Base-by-base conservation (phyloP, 2,797 vertebrate species). In the Mus spretus region DNA sequence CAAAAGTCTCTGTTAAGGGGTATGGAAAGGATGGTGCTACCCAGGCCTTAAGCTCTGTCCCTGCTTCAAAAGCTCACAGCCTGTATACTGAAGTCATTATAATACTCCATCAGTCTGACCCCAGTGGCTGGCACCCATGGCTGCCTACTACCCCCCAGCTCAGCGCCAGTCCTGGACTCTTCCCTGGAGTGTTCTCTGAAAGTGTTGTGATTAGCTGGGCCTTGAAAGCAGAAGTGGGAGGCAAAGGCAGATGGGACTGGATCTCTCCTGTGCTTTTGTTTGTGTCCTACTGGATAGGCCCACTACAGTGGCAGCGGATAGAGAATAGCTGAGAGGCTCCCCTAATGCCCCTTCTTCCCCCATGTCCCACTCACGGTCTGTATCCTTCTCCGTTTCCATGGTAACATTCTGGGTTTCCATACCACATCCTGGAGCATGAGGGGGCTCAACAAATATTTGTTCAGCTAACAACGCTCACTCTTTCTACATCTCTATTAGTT, bases 401-500 rank as follows among this genome's bases (percentile, higher is more conserved):
- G 75, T 8, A 2, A 12, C 14, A 1, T 53, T 55, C 34, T 70
- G 12, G 17, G 9, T 79, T 90, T 75, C 87, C 44, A n/a, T 50
- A 79, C 70, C 4, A 20, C 22, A 78, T 81, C 20, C 24, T 65
- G 53, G 72, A 50, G 61, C 31, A 17, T 14, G 22, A 59, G 44
- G 11, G 34, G 70, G 50, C 57, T 94, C 80, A 34, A 0, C 37
- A 65, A 82, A 61, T 84, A 28, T 24, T 47, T 57, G 20, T 37
- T 77, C 37, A 77, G 3, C 70, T 47, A 85, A 77, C 55, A 57
- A 67, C 28, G 1, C 40, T 89, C 34, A 28, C 75, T 65, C 44
- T 81, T 86, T 89, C 83, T 74, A 55, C 61, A 57, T 67, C 88
- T 77, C 80, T 59, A 83, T 55, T 78, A 65, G 20, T 91, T 79